Evolutionary conservation across 2,888 invertebrate species (phyloP), one percentile per base, ranked within the genome.

Genomic region (Barypeithes pellucidus): DNA sequence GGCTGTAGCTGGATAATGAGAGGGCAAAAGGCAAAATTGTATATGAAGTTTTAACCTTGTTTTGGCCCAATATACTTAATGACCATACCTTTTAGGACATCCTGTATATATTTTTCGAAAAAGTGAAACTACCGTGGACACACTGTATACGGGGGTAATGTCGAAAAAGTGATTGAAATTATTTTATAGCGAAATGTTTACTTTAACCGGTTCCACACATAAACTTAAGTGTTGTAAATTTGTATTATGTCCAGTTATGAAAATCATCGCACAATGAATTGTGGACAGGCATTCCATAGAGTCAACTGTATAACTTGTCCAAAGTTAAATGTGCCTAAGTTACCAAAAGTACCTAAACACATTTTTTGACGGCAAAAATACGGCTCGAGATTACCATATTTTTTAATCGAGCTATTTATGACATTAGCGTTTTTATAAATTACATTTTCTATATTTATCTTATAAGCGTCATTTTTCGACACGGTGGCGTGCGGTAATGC

Each of bases 321-420:
- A 41, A 47, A 65, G 65, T 57, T 63, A 59, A 33, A 43, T 59
- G 71, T 71, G 61, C 61, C 66, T 67, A 61, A 77, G 77, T 78
- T 78, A 76, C 75, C 50, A 73, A 52, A 77, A 65, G 76, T 79
- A 74, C 73, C 75, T 77, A 75, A 77, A 75, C 69, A 76, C 70
- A 70, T 77, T 80, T 77, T 63, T 77, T 63, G 18, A 81, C 78
- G 83, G 83, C 83, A 83, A 84, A 84, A 84, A 83, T 84, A 82
- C 83, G 83, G 84, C 83, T 82, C 79, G 74, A 18, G 33, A 33
- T 57, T 57, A 57, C 33, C 12, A 57, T 14, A n/a, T 57, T 57
- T 57, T 54, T 57, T 57, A 33, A 18, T 57, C 54, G 54, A 50
- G 68, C 39, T 50, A 36, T 33, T 24, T 50, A 36, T 33, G 22